Conservation (phyloP, 2,888 invertebrate species). For the Unio pictorum region DNA sequence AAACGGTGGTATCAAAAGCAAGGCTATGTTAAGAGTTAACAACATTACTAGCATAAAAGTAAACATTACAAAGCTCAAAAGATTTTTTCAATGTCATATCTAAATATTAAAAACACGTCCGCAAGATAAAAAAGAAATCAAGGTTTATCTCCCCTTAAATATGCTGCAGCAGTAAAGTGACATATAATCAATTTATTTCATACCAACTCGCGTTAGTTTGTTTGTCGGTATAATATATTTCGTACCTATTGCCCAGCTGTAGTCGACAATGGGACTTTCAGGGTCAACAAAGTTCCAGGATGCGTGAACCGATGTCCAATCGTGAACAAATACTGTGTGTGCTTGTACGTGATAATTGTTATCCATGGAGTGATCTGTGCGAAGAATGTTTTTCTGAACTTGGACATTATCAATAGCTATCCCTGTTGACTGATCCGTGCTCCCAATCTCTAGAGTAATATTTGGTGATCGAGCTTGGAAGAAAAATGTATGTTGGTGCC, state of each 20-base stretch:
- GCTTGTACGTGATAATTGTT: slow-evolving; percentile 11
- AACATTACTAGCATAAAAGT: too few relatives aligned
- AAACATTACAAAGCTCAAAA: too few relatives aligned
- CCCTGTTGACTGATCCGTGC: slow-evolving; percentile 2
- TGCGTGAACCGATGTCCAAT: slow-evolving; percentile 27
- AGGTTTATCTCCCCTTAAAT: too few relatives aligned
- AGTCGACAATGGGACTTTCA: slow-evolving; percentile 23
- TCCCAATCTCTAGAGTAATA: slow-evolving; percentile 8
- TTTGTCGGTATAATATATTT: too few relatives aligned
- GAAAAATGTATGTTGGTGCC: slow-evolving; percentile 26
- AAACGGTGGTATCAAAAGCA: too few relatives aligned
- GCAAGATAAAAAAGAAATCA: too few relatives aligned
- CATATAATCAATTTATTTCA: too few relatives aligned
- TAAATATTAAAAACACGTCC: too few relatives aligned
- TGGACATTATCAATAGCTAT: slow-evolving; percentile 17
- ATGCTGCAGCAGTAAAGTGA: too few relatives aligned
- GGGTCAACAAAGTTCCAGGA: slow-evolving; percentile 20
- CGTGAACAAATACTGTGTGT: slow-evolving; percentile 21
- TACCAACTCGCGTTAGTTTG: too few relatives aligned
- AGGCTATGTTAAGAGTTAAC: too few relatives aligned
- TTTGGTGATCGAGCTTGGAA: slow-evolving; percentile 2
- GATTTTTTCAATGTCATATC: too few relatives aligned
- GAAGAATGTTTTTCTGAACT: slow-evolving; percentile 5
- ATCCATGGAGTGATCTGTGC: not conserved
- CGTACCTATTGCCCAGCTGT: slow-evolving; percentile 29